A percentile compares a stretch with the other conserved stretches of the same genome.
Evolutionary conservation across 2,888 invertebrate genomes (phyloP).

Genomic region (Cotesia congregata): DNA sequence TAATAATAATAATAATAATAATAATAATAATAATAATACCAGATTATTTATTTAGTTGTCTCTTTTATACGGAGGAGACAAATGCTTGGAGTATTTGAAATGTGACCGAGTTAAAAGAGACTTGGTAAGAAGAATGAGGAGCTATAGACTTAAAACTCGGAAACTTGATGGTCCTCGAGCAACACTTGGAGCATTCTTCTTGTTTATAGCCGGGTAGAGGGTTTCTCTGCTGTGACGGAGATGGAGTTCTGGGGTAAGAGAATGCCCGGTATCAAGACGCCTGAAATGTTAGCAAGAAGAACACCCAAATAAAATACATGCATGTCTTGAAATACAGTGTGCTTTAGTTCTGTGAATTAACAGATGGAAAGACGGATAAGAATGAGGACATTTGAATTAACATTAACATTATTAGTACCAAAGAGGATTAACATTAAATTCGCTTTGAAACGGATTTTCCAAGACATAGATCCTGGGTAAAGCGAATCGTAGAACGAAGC

Average conservation of each 20-base stretch:
- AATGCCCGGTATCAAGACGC: slow-evolving; percentile 5
- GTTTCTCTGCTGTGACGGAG: neutral
- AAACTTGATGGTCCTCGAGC: slow-evolving; percentile 32
- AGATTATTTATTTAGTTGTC: neutral
- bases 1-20: neutral
- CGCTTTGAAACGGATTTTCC: neutral
- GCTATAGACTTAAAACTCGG: slow-evolving; percentile 43
- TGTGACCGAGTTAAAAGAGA: slow-evolving; percentile 16
- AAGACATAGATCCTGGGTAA: neutral
- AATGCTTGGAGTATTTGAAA: slow-evolving; percentile 3
- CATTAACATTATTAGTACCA: neutral
- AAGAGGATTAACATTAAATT: neutral
- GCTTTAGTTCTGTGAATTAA: neutral
- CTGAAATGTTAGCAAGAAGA: neutral
- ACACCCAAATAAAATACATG: neutral
- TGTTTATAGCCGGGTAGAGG: slow-evolving; percentile 16
- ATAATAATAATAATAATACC: neutral
- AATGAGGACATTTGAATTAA: neutral
- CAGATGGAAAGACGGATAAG: neutral
- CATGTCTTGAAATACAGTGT: neutral
- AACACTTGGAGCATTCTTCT: slow-evolving; percentile 32
- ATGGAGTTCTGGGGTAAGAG: neutral
- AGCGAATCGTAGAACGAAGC: neutral
- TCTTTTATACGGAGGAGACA: neutral
- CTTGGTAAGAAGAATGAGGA: slow-evolving; percentile 30